phyloP scores from a whole-genome alignment of 2,113 vertebrate genomes.

The Sardina pilchardus region DNA sequence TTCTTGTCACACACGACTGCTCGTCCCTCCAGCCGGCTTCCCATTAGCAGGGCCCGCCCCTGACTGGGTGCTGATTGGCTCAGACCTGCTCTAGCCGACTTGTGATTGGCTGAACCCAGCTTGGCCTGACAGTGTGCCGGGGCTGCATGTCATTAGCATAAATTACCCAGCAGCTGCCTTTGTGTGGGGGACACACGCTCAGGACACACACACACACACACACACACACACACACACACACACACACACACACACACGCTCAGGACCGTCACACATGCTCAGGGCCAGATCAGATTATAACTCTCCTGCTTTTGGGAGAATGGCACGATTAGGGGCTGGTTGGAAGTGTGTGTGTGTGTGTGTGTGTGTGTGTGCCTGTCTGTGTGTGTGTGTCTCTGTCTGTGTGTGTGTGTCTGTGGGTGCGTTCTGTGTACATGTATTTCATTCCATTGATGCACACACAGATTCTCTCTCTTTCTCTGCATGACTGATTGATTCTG shows the following conservation, averaged over 20 bases:
- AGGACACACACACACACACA: too few relatives aligned
- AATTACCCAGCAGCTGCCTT: conserved; percentile 61
- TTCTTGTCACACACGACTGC: conserved; percentile 27
- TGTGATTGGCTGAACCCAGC: conserved; percentile 31
- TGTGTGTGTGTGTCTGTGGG: conserved; percentile 32
- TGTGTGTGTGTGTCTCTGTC: conserved; percentile 38
- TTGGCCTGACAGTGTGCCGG: conserved; percentile 49
- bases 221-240: too few relatives aligned
- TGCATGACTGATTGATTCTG: too few relatives aligned
- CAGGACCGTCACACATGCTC: too few relatives aligned
- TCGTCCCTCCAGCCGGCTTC: conserved; percentile 28
- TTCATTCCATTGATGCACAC: background rate
- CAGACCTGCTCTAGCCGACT: background rate
- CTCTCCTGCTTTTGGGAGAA: too few relatives aligned
- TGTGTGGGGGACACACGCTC: conserved; percentile 60
- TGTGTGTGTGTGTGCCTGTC: too few relatives aligned
- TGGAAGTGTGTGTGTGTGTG: conserved; percentile 54
- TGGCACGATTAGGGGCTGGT: conserved; percentile 17
- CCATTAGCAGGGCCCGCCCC: conserved; percentile 24
- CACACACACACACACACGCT: too few relatives aligned
- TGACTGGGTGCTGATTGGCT: conserved; percentile 19
- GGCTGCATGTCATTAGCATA: conserved; percentile 70
- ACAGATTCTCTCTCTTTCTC: too few relatives aligned
- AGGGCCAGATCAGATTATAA: too few relatives aligned
- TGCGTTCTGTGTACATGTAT: conserved; percentile 14